Percentiles rank a stretch among this genome's conserved stretches.
Conservation (phyloP, 2,113 vertebrate species). For the Prionailurus viverrinus region DNA sequence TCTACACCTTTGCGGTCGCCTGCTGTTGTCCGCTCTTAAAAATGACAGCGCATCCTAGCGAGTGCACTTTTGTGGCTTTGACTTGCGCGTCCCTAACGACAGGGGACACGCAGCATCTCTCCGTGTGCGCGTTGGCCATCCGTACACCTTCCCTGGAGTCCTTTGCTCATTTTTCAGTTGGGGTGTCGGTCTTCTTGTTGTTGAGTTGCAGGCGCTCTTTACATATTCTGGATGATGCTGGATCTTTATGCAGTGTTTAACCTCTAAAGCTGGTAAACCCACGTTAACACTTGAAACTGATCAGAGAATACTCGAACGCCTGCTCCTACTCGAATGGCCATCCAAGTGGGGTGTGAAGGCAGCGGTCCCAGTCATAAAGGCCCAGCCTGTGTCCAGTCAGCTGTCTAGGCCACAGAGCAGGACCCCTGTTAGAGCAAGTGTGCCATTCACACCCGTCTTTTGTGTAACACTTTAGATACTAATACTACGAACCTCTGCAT, state of each 20-base stretch:
- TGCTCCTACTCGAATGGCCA: too few relatives aligned
- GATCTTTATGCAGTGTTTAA: too few relatives aligned
- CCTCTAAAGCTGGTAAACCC: not conserved
- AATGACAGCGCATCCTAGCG: not conserved
- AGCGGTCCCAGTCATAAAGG: too few relatives aligned
- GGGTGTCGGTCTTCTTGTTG: not conserved
- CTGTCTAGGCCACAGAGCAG: not conserved
- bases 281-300: not conserved
- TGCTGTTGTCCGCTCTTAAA: not conserved
- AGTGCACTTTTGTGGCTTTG: not conserved
- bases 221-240: not conserved
- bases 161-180: not conserved
- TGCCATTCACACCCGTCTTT: not conserved
- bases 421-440: not conserved
- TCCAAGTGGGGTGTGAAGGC: too few relatives aligned
- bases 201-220: not conserved
- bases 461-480: not conserved
- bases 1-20: too few relatives aligned
- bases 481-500: not conserved
- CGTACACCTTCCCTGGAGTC: not conserved
- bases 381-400: not conserved
- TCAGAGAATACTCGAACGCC: fast-evolving
- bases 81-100: not conserved
- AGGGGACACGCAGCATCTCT: fast-evolving
- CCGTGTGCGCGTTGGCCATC: fast-evolving